These are phyloP conservation scores for Menidia menidia DNA, from an alignment of 2,797 vertebrate genomes.

Conservation along the genomic window DNA sequence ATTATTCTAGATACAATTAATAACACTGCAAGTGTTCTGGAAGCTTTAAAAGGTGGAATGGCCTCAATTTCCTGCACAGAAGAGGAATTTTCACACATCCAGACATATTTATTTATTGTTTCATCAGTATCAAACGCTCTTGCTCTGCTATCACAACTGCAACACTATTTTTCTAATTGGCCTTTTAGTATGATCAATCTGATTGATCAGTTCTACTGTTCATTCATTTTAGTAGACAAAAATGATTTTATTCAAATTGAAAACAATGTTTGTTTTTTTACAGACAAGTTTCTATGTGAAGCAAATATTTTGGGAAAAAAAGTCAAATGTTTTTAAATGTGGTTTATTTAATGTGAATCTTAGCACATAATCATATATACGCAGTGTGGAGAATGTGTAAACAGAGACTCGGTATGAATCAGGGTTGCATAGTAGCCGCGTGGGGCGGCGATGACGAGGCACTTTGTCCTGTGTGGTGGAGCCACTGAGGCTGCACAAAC, in stretches of 20 bases:
- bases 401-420: conserved; percentile 54
- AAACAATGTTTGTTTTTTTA: background rate
- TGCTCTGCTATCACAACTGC: background rate
- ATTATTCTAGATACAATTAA: background rate
- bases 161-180: background rate
- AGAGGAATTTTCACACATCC: background rate
- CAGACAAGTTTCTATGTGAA: background rate
- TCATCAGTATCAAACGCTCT: background rate
- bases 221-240: background rate
- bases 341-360: background rate
- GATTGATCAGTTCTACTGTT: background rate
- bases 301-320: background rate
- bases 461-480: conserved; percentile 75
- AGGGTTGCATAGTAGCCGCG: conserved; percentile 51
- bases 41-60: background rate
- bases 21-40: background rate
- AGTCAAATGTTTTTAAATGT: background rate
- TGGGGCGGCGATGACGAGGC: conserved; percentile 51
- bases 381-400: conserved; percentile 12
- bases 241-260: background rate
- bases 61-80: background rate
- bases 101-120: background rate
- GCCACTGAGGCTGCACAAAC: conserved; percentile 77
- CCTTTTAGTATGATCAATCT: background rate
- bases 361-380: background rate